Evolutionary conservation across 2,797 vertebrate species (phyloP), one percentile per base, ranked within the genome.

Genomic region (Sebastes taczanowskii): DNA sequence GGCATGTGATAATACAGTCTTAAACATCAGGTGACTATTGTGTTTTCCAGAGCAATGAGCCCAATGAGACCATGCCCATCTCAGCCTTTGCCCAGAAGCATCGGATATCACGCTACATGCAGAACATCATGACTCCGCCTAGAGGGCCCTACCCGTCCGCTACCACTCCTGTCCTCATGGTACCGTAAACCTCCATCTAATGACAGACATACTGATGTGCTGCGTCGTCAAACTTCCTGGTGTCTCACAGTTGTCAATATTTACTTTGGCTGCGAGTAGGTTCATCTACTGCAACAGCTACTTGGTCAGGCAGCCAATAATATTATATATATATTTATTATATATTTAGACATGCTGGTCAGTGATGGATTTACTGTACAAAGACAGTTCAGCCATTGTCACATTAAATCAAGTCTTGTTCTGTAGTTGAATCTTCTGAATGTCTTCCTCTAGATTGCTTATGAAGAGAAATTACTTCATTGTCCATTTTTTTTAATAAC

Each of bases 61-160:
- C 98, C 88, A 98, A 97, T 35, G 99, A 99, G 92, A 99, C 98
- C 3, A 99, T 99, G 99, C 99, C 98, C 59, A 99, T 99, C 77
- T 96, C 98, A 84, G 97, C 99, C 86, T 99, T 99, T 74, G 98
- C 97, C 74, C 99, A 99, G 93, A 99, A 99, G 90, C 99, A 98
- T 55, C 96, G 99, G 38, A 96, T 98, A 6, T 96, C 97, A 4
- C 96, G 98, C 70, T 98, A 91, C 86, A 89, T 97, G 78, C 96
- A 96, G 72, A 95, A 92, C 92, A 96, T 98, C 81, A 94, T 98
- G 95, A 99, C 98, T 67, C 98, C 99, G 9, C 97, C 98, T 13
- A 96, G 97, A 76, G 93, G 95, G 82, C 91, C 95, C 13, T 99
- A 98, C 77, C 93, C 97, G 11, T 92, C 97, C 42, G 95, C 97